Conservation (phyloP, 1,140 invertebrate species). For the Cyphomyrmex costatus region DNA sequence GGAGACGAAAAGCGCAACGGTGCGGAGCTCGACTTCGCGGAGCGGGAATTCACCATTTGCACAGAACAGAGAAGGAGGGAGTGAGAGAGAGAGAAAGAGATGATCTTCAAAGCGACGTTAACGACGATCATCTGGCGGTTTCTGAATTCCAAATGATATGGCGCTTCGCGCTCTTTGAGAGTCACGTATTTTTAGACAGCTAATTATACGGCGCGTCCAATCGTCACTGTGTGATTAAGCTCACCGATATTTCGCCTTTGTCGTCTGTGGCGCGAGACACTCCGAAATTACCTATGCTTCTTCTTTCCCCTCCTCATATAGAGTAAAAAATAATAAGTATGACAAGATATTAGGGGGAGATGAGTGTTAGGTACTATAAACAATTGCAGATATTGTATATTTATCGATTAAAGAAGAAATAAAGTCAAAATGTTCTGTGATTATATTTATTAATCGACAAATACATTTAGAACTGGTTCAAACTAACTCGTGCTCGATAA, state of each 20-base stretch:
- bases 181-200: slow-evolving; percentile 36
- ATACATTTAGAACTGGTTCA: too few relatives aligned
- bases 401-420: too few relatives aligned
- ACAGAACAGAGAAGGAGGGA: slow-evolving; percentile 5
- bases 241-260: slow-evolving; percentile 21
- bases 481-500: too few relatives aligned
- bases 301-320: not conserved
- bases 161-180: slow-evolving; percentile 14
- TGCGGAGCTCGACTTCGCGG: not conserved
- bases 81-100: not conserved
- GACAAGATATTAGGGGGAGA: too few relatives aligned
- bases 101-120: slow-evolving; percentile 67
- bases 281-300: not conserved
- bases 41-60: slow-evolving; percentile 47
- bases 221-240: slow-evolving; percentile 44
- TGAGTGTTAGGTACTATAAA: too few relatives aligned
- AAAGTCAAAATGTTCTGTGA: too few relatives aligned
- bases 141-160: slow-evolving; percentile 63
- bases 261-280: not conserved
- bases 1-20: slow-evolving; percentile 30
- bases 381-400: too few relatives aligned
- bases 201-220: slow-evolving; percentile 45
- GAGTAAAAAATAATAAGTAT: too few relatives aligned
- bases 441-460: too few relatives aligned
- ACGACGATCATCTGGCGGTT: slow-evolving; percentile 63